Conservation (phyloP, 2,797 vertebrate genomes). For the Scolopax bukidnonensis region DNA sequence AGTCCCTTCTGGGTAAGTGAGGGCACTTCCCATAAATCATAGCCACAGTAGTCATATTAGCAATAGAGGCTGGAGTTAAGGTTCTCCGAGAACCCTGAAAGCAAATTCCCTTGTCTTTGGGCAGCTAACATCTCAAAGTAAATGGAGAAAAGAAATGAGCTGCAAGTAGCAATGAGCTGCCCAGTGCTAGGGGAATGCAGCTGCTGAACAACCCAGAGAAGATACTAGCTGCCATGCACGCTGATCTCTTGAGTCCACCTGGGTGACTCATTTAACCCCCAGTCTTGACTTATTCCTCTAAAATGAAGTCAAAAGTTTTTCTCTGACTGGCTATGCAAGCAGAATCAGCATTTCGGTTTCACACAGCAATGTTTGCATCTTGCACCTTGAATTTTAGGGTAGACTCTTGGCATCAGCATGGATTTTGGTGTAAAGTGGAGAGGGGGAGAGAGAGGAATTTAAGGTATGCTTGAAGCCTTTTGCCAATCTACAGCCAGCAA, state of each 20-base stretch:
- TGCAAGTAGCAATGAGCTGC: background rate
- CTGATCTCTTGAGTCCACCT: background rate
- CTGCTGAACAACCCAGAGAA: background rate
- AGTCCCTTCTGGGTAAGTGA: background rate
- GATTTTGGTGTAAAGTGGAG: background rate
- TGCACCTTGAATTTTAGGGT: background rate
- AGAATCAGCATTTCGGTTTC: background rate
- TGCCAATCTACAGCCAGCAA: background rate
- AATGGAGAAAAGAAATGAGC: background rate
- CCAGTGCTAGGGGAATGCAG: background rate
- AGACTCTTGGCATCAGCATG: background rate
- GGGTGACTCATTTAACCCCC: background rate
- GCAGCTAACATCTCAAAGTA: background rate
- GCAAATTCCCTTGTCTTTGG: background rate
- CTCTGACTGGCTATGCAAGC: background rate
- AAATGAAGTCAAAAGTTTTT: background rate
- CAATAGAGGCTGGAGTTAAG: background rate
- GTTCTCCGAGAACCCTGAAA: background rate
- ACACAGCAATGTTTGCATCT: background rate
- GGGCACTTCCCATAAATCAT: background rate
- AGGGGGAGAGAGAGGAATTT: background rate
- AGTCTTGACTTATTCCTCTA: background rate
- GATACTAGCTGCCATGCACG: background rate
- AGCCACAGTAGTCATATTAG: background rate
- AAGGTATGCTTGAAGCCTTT: background rate